Evolutionary conservation across 2,113 vertebrate genomes (phyloP).

Genomic region (Fregata magnificens): DNA sequence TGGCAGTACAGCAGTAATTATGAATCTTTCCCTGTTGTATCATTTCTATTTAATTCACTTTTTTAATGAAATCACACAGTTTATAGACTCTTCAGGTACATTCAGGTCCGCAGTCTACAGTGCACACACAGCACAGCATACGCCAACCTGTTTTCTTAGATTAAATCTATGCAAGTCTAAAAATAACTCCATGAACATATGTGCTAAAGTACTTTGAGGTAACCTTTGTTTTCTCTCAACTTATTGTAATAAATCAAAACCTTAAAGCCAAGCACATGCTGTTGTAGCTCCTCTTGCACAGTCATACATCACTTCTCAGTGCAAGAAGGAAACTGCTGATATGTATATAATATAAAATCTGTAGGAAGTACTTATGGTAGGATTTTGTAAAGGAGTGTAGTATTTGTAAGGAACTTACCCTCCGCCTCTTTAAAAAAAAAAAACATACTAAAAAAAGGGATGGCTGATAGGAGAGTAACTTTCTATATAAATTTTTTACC

Average conservation of each 20-base stretch:
- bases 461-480: not conserved
- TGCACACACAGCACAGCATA: not conserved
- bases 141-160: not conserved
- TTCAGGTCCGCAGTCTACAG: not conserved
- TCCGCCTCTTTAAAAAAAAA: not conserved
- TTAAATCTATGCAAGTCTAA: constrained; percentile 4
- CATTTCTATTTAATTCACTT: constrained; percentile 21
- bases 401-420: not conserved
- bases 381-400: not conserved
- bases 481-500: not conserved
- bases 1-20: constrained; percentile 25
- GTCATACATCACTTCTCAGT: not conserved
- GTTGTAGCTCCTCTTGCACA: not conserved
- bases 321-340: not conserved
- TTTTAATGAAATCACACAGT: not conserved
- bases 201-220: not conserved
- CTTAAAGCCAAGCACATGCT: not conserved
- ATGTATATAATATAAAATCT: not conserved
- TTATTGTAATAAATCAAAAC: constrained; percentile 49
- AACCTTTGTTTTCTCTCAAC: constrained; percentile 27
- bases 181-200: constrained; percentile 54
- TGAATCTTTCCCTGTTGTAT: not conserved
- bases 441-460: not conserved
- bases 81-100: not conserved
- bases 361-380: not conserved